Evolutionary conservation across 2,113 vertebrate species (phyloP).

Genomic region (Antigone vipio): DNA sequence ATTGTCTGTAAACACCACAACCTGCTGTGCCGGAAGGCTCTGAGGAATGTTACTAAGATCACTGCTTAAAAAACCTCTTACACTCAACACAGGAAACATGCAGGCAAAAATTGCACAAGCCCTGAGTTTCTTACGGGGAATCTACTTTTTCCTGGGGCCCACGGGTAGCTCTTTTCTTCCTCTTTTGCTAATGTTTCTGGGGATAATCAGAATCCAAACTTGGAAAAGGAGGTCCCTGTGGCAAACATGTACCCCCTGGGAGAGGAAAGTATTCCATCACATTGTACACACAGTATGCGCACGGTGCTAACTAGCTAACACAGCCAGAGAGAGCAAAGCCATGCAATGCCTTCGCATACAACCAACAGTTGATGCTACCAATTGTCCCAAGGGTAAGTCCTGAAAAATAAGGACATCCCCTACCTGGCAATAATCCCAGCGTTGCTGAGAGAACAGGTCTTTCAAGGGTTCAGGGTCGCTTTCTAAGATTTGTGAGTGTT

Average conservation of each 20-base stretch:
- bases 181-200: neutral
- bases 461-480: neutral
- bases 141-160: neutral
- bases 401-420: neutral
- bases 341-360: fast-evolving
- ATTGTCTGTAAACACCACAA: neutral
- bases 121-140: neutral
- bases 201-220: neutral
- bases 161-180: neutral
- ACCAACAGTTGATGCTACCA: neutral
- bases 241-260: neutral
- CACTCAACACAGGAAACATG: neutral
- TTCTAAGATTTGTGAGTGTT: neutral
- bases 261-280: neutral
- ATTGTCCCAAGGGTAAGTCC: neutral
- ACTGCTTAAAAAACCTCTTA: neutral
- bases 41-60: neutral
- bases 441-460: neutral
- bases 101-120: neutral
- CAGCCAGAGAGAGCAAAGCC: neutral
- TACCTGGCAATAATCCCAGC: neutral
- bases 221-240: neutral
- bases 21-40: neutral
- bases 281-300: neutral
- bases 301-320: neutral